Evolutionary conservation across 2,113 vertebrate genomes (phyloP).

Genomic region (Sceloporus tristichus): DNA sequence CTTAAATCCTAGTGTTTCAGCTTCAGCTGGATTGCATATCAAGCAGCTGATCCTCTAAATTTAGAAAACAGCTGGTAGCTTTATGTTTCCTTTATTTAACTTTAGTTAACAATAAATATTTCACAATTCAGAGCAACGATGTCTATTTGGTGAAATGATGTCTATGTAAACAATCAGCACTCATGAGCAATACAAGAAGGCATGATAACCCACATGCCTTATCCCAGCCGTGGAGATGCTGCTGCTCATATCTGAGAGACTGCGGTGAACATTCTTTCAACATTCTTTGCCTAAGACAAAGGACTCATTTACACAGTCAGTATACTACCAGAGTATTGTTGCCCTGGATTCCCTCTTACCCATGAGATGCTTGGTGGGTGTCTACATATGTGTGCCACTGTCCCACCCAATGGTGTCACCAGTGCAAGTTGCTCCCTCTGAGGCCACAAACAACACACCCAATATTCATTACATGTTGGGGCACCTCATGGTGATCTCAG

Average conservation of each 20-base stretch:
- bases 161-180: slow-evolving; percentile 25
- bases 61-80: slow-evolving; percentile 14
- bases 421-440: too few relatives aligned
- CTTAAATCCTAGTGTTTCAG: slow-evolving; percentile 2
- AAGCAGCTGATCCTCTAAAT: background rate
- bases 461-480: too few relatives aligned
- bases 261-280: background rate
- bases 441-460: too few relatives aligned
- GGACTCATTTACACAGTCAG: too few relatives aligned
- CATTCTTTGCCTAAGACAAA: background rate
- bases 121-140: slow-evolving; percentile 33
- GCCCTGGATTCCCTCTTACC: too few relatives aligned
- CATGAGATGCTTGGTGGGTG: too few relatives aligned
- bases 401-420: too few relatives aligned
- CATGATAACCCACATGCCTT: background rate
- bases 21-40: background rate
- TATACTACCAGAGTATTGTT: too few relatives aligned
- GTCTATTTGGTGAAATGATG: slow-evolving; percentile 2
- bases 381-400: too few relatives aligned
- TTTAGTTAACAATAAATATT: slow-evolving; percentile 34
- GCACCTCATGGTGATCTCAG: too few relatives aligned
- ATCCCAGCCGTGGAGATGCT: background rate
- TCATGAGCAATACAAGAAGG: background rate
- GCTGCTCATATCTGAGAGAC: background rate
- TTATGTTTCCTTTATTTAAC: slow-evolving; percentile 24